phyloP scores from a whole-genome alignment of 2,113 vertebrate species.

The Condylura cristata region DNA sequence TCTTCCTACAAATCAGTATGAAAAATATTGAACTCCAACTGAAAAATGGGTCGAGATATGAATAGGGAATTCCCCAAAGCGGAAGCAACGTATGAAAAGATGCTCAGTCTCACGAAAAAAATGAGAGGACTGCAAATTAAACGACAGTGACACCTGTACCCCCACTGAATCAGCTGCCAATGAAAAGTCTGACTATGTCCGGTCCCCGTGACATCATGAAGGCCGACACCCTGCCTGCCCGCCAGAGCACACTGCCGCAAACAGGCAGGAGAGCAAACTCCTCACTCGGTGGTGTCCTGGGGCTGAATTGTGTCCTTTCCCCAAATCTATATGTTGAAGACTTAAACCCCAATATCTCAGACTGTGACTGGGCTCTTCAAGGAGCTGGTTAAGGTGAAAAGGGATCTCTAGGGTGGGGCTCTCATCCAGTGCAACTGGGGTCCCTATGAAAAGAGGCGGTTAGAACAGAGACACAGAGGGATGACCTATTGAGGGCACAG shows the following conservation, averaged over 20 bases:
- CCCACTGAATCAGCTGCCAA: too few relatives aligned
- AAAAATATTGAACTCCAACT: not conserved
- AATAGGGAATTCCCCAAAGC: not conserved
- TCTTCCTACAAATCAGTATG: not conserved
- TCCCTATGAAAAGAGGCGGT: not conserved
- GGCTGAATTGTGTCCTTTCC: not conserved
- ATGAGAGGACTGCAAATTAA: not conserved
- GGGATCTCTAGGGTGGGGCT: not conserved
- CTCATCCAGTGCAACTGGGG: not conserved
- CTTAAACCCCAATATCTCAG: not conserved
- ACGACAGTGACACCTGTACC: not conserved
- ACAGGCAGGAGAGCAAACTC: not conserved
- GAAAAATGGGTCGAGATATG: not conserved
- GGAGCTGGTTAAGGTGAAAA: not conserved
- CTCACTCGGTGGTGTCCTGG: not conserved
- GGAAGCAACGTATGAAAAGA: not conserved
- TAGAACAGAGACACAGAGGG: not conserved
- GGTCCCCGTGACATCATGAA: accelerated
- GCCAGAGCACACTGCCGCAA: accelerated
- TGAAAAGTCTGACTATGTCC: accelerated
- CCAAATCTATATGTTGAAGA: not conserved
- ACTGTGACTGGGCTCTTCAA: not conserved
- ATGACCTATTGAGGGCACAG: not conserved
- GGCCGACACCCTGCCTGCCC: too few relatives aligned
- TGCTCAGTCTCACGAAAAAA: not conserved